These are phyloP conservation scores for Coreius guichenoti DNA, from an alignment of 2,797 vertebrate species.

Conservation along the genomic window DNA sequence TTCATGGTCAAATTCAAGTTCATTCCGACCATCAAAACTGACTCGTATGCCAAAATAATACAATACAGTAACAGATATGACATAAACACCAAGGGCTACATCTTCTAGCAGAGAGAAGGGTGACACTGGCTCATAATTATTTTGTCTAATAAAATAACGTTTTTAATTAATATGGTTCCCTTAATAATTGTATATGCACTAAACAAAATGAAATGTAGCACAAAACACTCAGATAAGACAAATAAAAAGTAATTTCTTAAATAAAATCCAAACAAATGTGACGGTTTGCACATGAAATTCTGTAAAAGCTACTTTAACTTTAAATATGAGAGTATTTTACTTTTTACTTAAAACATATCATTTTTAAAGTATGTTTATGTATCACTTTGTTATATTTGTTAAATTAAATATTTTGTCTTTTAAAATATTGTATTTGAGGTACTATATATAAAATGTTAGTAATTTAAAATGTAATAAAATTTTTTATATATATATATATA, in stretches of 20 bases:
- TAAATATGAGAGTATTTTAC: not conserved
- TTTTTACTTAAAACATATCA: not conserved
- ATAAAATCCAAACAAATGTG: not conserved
- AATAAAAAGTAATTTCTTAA: not conserved
- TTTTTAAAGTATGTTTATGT: not conserved
- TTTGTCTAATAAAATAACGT: not conserved
- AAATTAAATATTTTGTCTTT: not conserved
- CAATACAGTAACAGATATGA: not conserved
- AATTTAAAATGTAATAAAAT: too few species aligned
- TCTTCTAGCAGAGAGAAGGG: not conserved
- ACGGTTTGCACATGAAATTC: not conserved
- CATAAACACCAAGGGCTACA: not conserved
- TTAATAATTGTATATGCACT: not conserved
- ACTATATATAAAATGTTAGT: too few species aligned
- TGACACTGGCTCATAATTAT: too few species aligned
- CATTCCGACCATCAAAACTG: slow-evolving; percentile 13
- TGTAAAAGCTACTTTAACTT: not conserved
- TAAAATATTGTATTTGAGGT: not conserved
- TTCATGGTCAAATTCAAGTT: slow-evolving; percentile 54
- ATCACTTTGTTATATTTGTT: not conserved
- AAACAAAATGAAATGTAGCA: not conserved
- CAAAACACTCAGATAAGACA: not conserved
- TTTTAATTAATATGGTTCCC: not conserved
- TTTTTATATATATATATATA: too few species aligned
- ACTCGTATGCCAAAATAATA: not conserved